Base-by-base conservation (phyloP, 2,113 vertebrate genomes). In the Grammomys dolichurus region DNA sequence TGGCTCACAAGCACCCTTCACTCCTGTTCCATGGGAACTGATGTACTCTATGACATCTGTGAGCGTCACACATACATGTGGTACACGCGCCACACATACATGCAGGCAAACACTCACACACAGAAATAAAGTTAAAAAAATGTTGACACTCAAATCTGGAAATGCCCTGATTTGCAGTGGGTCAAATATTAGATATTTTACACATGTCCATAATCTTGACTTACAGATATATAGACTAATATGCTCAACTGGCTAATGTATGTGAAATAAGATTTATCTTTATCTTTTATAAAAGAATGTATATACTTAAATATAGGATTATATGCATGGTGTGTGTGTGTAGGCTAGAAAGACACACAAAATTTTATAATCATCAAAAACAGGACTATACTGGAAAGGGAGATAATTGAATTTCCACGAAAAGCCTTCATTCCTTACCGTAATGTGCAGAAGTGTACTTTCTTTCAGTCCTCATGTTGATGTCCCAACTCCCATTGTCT, bases 1-100 rank as follows among this genome's bases (percentile, higher is more conserved):
- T 84, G n/a, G 24, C 26, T 16, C n/a, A 63, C 56, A 84, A 1
- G 24, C 56, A 63, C 80, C 56, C 36, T 28, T 84, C 16, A 63
- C n/a, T 65, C 14, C 22, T 43, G n/a, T 43, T 63, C n/a, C 22
- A 84, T 31, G 24, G 24, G 24, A 63, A 84, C 24, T 1, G 7
- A 43, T 63, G 2, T 9, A 31, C 7, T 43, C 24, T 43, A 40
- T 43, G 40, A 84, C 81, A 63, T 43, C n/a, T 31, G 81, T 46
- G n/a, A 63, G 51, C 0, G 5, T 22, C 24, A 65, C 28, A 13
- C 24, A 63, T 26, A 8, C 7, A 63, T 4, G 0, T 12, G 12
- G 36, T 26, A 7, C 36, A 82, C 10, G 20, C 0, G 10, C 12
- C n/a, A 43, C 63, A n/a, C 51, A 26, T 24, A 81, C 36, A 26